phyloP scores from a whole-genome alignment of 2,113 vertebrate genomes.

The Cryptomyrus ogoouensis region DNA sequence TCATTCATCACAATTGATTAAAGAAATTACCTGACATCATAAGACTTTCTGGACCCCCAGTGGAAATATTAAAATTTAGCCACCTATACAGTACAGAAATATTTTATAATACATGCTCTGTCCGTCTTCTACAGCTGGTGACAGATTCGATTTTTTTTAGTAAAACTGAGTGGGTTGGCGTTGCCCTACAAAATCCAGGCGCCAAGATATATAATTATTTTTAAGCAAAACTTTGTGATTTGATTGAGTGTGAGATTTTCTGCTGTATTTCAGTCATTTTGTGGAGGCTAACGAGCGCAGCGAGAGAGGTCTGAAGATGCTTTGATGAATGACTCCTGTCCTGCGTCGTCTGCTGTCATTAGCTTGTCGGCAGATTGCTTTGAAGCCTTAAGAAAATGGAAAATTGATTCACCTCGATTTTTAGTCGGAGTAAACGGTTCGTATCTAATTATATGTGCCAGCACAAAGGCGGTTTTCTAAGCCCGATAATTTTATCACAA shows the following conservation, averaged over 20 bases:
- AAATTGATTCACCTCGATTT: slow-evolving; percentile 63
- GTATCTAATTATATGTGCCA: slow-evolving; percentile 46
- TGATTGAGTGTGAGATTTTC: background rate
- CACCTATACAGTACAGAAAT: background rate
- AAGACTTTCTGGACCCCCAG: background rate
- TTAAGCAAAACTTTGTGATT: background rate
- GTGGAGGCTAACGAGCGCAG: slow-evolving; percentile 56
- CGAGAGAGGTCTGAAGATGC: slow-evolving; percentile 46
- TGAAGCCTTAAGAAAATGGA: slow-evolving; percentile 60
- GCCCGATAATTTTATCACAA: background rate
- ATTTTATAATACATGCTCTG: background rate
- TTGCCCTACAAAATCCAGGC: background rate
- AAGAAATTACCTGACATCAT: background rate
- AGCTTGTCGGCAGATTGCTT: slow-evolving; percentile 55
- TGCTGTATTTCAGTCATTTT: slow-evolving; percentile 54
- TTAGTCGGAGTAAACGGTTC: slow-evolving; percentile 53
- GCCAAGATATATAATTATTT: background rate
- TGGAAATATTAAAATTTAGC: background rate
- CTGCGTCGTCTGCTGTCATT: slow-evolving; percentile 52
- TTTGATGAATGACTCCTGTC: slow-evolving; percentile 63
- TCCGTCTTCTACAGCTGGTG: background rate
- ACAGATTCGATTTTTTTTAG: background rate
- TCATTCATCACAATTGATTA: background rate
- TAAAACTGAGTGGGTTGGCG: background rate
- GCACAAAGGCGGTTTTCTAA: slow-evolving; percentile 29